A percentile compares a stretch with the other conserved stretches of the same genome.
phyloP scores from a whole-genome alignment of 1,140 invertebrate genomes.

The Pseudomyrmex dendroicus region DNA sequence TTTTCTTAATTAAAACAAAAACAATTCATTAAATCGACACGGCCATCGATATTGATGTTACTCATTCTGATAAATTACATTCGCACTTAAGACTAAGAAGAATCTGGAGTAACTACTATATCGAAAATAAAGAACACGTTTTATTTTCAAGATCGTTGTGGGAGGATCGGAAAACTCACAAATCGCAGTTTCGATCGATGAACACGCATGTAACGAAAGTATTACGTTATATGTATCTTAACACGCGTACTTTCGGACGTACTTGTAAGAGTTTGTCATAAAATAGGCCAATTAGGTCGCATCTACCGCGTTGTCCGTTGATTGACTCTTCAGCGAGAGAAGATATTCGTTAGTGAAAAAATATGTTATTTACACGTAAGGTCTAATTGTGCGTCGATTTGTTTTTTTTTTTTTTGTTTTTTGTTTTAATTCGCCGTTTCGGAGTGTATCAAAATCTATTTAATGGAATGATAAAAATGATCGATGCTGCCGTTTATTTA shows the following conservation, averaged over 20 bases:
- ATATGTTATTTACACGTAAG: constrained; percentile 84
- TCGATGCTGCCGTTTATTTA: constrained; percentile 68
- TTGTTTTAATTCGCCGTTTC: constrained; percentile 73
- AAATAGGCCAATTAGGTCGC: constrained; percentile 70
- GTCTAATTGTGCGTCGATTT: constrained; percentile 82
- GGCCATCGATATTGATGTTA: not conserved
- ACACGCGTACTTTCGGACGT: constrained; percentile 67
- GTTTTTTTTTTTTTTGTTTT: not conserved
- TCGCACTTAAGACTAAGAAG: constrained; percentile 57
- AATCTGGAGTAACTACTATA: constrained; percentile 20
- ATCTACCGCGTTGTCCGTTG: constrained; percentile 40
- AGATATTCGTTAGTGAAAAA: constrained; percentile 82
- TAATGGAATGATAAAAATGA: constrained; percentile 71
- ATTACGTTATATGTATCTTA: constrained; percentile 34
- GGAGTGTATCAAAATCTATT: constrained; percentile 81
- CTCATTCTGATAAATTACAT: constrained; percentile 40
- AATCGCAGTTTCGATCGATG: constrained; percentile 26
- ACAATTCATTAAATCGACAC: constrained; percentile 16
- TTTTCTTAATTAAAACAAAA: constrained; percentile 16
- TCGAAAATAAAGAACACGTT: constrained; percentile 19
- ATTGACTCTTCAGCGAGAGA: constrained; percentile 75
- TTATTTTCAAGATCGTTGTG: not conserved
- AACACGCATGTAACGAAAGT: constrained; percentile 62
- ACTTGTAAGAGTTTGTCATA: constrained; percentile 58
- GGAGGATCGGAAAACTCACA: not conserved